Evolutionary conservation across 2,113 vertebrate species (phyloP), one percentile per base, ranked within the genome.

Genomic region (Rhinolophus ferrumequinum): DNA sequence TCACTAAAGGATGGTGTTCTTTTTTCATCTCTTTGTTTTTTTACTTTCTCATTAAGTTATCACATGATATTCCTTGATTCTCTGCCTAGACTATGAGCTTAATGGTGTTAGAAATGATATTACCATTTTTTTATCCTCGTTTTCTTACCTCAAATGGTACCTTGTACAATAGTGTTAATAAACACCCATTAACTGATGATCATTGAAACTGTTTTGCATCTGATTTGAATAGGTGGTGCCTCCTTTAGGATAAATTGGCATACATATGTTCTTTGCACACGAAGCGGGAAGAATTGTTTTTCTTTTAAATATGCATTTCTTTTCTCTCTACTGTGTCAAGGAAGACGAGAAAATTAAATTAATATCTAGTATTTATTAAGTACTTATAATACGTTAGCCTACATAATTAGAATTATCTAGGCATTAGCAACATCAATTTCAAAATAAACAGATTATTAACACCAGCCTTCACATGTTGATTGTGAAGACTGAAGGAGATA

Each of bases 281-380:
- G 69, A 73, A 81, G 54, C 93, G 33, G 16, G 9, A 12, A 88
- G 2, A 80, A 73, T 76, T 88, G 1, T 93, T 94, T 95, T 30
- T 93, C 12, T 76, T 69, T 95, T 88, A 97, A 95, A 95, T 90
- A 73, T 12, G 44, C n/a, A 41, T 18, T 67, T 92, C 47, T 21
- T 79, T 91, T 95, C 24, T 83, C 13, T 52, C 72, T 90, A 54
- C 76, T 96, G 15, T 88, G 54, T 96, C 82, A 90, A 77, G 33
- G 62, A 96, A 94, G 33, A 88, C 91, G 67, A 82, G 56, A 93
- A 92, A 83, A 95, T 89, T 70, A 92, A 96, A 94, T 81, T 93
- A 81, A 89, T 93, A 95, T 24, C 79, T 87, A 76, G 33, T 69
- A 81, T 93, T 87, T 97, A 88, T 77, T 81, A 97, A 98, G n/a